Evolutionary conservation across 2,888 invertebrate species (phyloP), one percentile per base, ranked within the genome.

Genomic region (Cephus sareptanus): DNA sequence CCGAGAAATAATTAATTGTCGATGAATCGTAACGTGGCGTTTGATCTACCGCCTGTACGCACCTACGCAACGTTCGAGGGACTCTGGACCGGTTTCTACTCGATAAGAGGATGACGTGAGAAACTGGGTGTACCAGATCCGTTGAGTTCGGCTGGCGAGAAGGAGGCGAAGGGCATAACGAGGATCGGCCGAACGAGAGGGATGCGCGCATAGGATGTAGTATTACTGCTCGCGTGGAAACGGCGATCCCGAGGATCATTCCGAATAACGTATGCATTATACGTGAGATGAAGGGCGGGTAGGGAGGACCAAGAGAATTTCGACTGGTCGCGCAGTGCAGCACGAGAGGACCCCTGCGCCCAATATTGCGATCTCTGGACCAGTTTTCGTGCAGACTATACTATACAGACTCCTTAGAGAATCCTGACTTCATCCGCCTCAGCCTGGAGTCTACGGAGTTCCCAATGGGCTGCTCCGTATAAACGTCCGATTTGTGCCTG

Each of bases 21-120:
- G 69, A 34, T 69, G 31, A 69, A 75, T 75, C 69, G 69, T 23
- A 30, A 34, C 73, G 9, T 74, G 73, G 74, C 73, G 77, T 71
- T 70, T 34, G 69, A 35, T 33, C 30, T 13, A 35, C 35, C 71
- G 76, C 37, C 70, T 30, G 33, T 75, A 34, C 71, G 35, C 34
- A 15, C 75, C 13, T 74, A 30, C 69, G 31, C 75, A 15, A 34
- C 56, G 15, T 13, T 15, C 30, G 79, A 77, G 56, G 75, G 77
- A 75, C 68, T 74, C 77, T 77, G 81, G 85, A 85, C 84, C 85
- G 85, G 85, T 85, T 84, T 75, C 79, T 77, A 78, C 82, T 83
- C 85, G 86, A 87, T 86, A 86, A 87, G 85, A 86, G 82, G 83
- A 84, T 86, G 86, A 87, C 86, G 86, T 84, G 87, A 87, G 87